Evolutionary conservation across 2,113 vertebrate genomes (phyloP).

Genomic region (Xiphophorus maculatus): DNA sequence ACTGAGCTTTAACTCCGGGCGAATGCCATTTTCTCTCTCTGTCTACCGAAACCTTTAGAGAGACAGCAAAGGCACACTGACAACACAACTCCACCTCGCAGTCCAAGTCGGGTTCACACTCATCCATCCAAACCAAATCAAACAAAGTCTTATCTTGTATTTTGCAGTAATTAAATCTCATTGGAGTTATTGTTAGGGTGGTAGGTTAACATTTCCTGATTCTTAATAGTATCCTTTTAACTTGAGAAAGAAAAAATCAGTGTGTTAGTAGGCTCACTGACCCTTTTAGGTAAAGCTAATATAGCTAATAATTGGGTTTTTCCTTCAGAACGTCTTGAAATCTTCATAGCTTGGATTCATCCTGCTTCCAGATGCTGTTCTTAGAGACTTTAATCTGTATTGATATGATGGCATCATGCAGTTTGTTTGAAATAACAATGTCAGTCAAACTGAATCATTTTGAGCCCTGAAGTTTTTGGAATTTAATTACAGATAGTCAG

Average conservation of each 20-base stretch:
- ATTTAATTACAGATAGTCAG: no score
- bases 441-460: no score
- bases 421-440: no score
- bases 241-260: not conserved
- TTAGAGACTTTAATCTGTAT: not conserved
- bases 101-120: conserved; percentile 11
- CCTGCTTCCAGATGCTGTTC: not conserved
- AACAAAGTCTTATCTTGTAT: conserved; percentile 25
- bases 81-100: conserved; percentile 29
- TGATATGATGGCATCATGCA: not conserved
- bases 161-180: conserved; percentile 48
- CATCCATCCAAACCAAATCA: conserved; percentile 30
- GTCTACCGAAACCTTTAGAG: conserved; percentile 48
- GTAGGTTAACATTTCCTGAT: conserved; percentile 42
- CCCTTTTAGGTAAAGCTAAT: not conserved
- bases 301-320: not conserved
- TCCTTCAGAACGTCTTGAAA: not conserved
- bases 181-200: conserved; percentile 44
- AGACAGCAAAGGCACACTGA: conserved; percentile 14
- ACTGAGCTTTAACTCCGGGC: conserved; percentile 18
- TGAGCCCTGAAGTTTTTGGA: no score
- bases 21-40: conserved; percentile 46
- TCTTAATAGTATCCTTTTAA: conserved; percentile 19
- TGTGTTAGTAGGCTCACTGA: not conserved
- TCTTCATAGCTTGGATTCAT: not conserved